Evolutionary conservation across 2,888 invertebrate species (phyloP).

Genomic region (Plusia festucae): DNA sequence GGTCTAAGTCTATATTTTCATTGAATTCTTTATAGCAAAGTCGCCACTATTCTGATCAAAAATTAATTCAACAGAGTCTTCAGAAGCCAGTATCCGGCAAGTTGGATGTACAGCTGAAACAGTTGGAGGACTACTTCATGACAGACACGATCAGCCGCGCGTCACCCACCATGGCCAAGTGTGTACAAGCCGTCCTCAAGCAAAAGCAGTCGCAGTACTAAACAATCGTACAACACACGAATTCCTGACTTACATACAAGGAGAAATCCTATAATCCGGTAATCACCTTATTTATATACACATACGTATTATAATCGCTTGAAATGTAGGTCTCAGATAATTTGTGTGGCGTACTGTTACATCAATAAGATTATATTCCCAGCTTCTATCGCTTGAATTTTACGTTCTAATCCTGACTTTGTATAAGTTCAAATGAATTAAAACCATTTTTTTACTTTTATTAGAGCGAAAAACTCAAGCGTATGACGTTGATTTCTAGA

Average conservation of each 20-base stretch:
- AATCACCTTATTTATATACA: constrained; percentile 27
- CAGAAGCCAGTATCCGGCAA: constrained; percentile 87
- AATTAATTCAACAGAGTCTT: constrained; percentile 67
- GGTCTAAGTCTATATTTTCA: no score
- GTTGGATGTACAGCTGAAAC: constrained; percentile 93
- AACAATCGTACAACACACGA: constrained; percentile 48
- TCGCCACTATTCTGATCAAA: no score
- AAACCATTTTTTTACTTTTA: not conserved
- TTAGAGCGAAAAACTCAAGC: constrained; percentile 55
- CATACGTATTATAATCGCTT: constrained; percentile 43
- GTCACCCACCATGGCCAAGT: constrained; percentile 99
- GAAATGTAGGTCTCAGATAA: constrained; percentile 18
- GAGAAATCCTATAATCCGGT: constrained; percentile 31
- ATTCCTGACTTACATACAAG: constrained; percentile 11
- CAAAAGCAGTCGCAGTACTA: constrained; percentile 88
- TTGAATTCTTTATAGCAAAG: no score
- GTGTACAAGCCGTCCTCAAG: constrained; percentile 96
- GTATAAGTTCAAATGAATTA: constrained; percentile 35
- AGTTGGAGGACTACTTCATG: constrained; percentile 97
- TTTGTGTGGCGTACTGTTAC: constrained; percentile 50
- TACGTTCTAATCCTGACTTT: constrained; percentile 22
- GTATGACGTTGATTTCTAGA: constrained; percentile 64
- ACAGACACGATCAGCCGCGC: constrained; percentile 98
- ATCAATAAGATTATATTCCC: constrained; percentile 65
- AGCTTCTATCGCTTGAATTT: constrained; percentile 62